Base-by-base conservation (phyloP, 1,140 invertebrate genomes). In the Drosophila nasuta region DNA sequence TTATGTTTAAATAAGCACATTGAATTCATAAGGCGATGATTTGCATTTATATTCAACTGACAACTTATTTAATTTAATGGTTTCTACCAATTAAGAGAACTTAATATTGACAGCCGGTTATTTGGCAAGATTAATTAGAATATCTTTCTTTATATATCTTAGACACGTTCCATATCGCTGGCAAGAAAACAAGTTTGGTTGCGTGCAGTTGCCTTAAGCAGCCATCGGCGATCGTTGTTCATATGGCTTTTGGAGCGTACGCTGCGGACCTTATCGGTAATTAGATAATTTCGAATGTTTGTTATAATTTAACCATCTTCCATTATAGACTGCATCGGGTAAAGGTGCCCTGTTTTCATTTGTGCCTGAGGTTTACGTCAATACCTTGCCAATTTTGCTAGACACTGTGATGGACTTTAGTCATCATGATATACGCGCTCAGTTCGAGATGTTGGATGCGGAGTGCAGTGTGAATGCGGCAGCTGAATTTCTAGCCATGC, bases 311-410 rank as follows among this genome's bases (percentile, higher is more conserved):
- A 43, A 7, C 4, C 3, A 10, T 17, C 28, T 43, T 2, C 11
- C 5, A 6, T 48, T 54, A 68, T 20, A 91, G 87, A 87, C 10
- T 25, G 82, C 91, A 5, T 95, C 95, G 3, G 78, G 90, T n/a
- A 93, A 94, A 45, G 95, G 95, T 8, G 93, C 94, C 3, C 93
- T 97, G 35, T 97, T 97, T 91, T 94, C 95, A 7, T 97, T 97
- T 91, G 95, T 97, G 11, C 97, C 97, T 1, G 96, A 97, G 74
- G 96, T 96, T 85, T 97, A 97, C 89, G 93, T 97, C 5, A 93
- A 92, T 81, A 86, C 87, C 10, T 51, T 92, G 17, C 92, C 92
- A 1, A 91, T 93, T 30, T 43, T 93, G 25, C 52, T 93, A 35
- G 96, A 97, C 62, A 94, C 95, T 5, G 93, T 96, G 51, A 93